Evolutionary conservation across 2,113 vertebrate species (phyloP).

Genomic region (western clawed frog (Xenopus tropicalis)): DNA sequence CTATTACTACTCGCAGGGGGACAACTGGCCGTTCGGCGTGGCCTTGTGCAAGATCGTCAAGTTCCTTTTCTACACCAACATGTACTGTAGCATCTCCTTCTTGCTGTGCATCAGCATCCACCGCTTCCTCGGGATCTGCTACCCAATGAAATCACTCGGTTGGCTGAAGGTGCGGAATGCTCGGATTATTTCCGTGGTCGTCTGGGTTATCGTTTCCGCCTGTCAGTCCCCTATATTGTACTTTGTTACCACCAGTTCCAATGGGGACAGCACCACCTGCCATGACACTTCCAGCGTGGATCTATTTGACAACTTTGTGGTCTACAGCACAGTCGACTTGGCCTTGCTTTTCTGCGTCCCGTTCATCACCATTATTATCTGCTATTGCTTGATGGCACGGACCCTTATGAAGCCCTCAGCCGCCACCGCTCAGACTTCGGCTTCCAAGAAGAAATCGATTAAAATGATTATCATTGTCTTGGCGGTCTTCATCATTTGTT

Average conservation of each 20-base stretch:
- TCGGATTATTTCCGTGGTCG: constrained; percentile 61
- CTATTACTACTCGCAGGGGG: constrained; percentile 83
- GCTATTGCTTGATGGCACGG: constrained; percentile 83
- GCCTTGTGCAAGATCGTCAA: constrained; percentile 87
- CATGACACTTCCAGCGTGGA: constrained; percentile 85
- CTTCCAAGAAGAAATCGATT: constrained; percentile 85
- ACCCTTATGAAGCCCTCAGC: constrained; percentile 71
- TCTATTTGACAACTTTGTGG: constrained; percentile 80
- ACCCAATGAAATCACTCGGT: constrained; percentile 76
- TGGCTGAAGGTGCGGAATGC: constrained; percentile 80
- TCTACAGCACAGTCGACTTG: constrained; percentile 82
- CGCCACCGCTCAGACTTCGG: constrained; percentile 58
- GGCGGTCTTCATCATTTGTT: constrained; percentile 83
- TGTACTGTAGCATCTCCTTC: constrained; percentile 94
- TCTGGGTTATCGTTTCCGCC: constrained; percentile 75
- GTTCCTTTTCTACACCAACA: constrained; percentile 93
- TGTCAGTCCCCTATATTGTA: constrained; percentile 85
- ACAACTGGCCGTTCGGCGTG: constrained; percentile 89
- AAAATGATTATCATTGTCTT: constrained; percentile 91
- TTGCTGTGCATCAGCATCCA: constrained; percentile 92
- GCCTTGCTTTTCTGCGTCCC: constrained; percentile 83
- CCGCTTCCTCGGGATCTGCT: constrained; percentile 85
- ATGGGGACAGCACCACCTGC: constrained; percentile 65
- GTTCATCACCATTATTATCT: constrained; percentile 81
- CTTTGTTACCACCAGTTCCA: constrained; percentile 75